These are phyloP conservation scores for Flexamia atlantica DNA, from an alignment of 2,888 invertebrate species.

Conservation along the genomic window DNA sequence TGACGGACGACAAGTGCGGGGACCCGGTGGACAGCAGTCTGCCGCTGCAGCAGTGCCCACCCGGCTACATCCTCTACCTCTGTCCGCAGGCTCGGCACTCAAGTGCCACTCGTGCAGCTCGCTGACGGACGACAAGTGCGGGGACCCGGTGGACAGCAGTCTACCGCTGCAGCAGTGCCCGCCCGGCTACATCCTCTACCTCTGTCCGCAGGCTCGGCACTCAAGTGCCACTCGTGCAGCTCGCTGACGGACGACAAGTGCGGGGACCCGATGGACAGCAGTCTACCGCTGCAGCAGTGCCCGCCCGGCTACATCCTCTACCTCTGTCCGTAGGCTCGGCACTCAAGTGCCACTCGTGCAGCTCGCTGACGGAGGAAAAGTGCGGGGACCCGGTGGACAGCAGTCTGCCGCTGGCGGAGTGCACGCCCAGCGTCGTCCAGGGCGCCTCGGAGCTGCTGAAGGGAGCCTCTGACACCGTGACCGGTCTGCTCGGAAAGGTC, in stretches of 20 bases:
- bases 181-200: no score
- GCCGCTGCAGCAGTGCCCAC: constrained; percentile 19
- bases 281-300: no score
- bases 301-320: no score
- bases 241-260: constrained; percentile 54
- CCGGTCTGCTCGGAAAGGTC: neutral
- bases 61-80: no score
- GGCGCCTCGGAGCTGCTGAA: constrained; percentile 2
- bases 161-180: constrained; percentile 25
- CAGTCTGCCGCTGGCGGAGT: constrained; percentile 31
- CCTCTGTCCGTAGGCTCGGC: constrained; percentile 54
- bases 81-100: constrained; percentile 40
- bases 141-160: constrained; percentile 49
- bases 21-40: constrained; percentile 51
- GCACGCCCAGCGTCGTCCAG: constrained; percentile 15
- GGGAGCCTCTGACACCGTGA: constrained; percentile 17
- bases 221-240: constrained; percentile 55
- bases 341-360: constrained; percentile 57
- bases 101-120: constrained; percentile 57
- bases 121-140: constrained; percentile 51
- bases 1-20: constrained; percentile 54
- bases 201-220: constrained; percentile 32
- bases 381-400: constrained; percentile 56
- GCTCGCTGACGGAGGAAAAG: constrained; percentile 40
- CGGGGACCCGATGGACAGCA: constrained; percentile 50